Base-by-base conservation (phyloP, 1,140 invertebrate species). In the Bombus polaris region DNA sequence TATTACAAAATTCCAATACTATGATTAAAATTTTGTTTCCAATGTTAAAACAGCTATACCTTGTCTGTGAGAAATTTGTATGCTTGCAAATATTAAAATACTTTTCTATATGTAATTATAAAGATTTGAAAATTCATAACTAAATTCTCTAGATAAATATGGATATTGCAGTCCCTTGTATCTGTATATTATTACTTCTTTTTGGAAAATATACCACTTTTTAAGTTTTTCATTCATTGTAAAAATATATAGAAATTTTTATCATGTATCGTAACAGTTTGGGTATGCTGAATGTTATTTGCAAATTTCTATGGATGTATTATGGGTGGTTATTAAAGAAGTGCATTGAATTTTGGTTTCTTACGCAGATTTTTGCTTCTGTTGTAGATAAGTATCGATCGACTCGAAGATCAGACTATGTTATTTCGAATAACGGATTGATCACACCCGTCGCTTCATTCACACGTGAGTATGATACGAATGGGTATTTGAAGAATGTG, bases 371-470 rank as follows among this genome's bases (percentile, higher is more conserved):
- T 59, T 81, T 18, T 68, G 32, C 79, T 90, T 85, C 47, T 92
- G 87, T 93, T 92, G 37, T 82, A 91, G 93, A 88, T 92, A 88
- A 90, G 89, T 86, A 92, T 89, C 90, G 89, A 92, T 90, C 89
- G 92, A 91, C 87, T 89, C 88, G 91, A 83, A 83, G 89, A 93
- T 81, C 89, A 91, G 93, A 94, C 93, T 94, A 94, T 94, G 94
- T 93, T 94, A 94, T 94, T 93, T 93, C 91, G 86, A 92, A 94
- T 93, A 94, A 94, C 92, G 92, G 92, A 94, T 94, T 94, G 92
- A 94, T 94, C 93, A 91, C 91, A 94, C 93, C 93, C 94, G 93
- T 93, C 93, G 93, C 94, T 94, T 93, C 94, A 94, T 94, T 93
- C 92, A 94, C 93, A 94, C 93, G 94, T 94, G 79, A 94, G 93